phyloP scores from a whole-genome alignment of 2,888 invertebrate genomes.

The Sphecodes monilicornis region DNA sequence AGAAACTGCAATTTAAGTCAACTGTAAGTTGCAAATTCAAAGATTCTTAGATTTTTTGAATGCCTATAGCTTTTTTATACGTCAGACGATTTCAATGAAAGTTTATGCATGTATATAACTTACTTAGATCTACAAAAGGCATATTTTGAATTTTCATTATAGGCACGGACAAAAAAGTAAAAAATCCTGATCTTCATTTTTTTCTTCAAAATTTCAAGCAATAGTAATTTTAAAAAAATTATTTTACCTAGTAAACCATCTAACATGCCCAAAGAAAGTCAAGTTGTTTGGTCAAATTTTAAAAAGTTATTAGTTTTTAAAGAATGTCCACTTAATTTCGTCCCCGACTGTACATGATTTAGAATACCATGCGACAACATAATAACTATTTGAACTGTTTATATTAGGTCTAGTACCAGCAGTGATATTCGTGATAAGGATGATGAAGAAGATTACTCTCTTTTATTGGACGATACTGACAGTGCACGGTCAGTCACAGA shows the following conservation, averaged over 20 bases:
- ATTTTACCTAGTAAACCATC: not conserved
- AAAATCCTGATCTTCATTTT: too few relatives aligned
- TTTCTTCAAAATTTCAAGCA: too few relatives aligned
- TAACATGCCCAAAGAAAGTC: not conserved
- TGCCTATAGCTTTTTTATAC: too few relatives aligned
- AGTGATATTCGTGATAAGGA: constrained; percentile 89
- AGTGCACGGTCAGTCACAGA: constrained; percentile 82
- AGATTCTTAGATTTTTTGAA: too few relatives aligned
- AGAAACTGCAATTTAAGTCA: too few relatives aligned
- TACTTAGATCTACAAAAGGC: too few relatives aligned
- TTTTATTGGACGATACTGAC: constrained; percentile 89
- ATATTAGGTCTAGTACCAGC: constrained; percentile 85
- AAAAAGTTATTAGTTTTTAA: not conserved
- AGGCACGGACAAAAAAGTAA: too few relatives aligned
- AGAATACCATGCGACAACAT: not conserved
- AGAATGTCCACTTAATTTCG: not conserved
- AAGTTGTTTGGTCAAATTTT: not conserved
- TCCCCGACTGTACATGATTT: not conserved
- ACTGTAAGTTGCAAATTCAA: too few relatives aligned
- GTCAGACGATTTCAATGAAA: too few relatives aligned
- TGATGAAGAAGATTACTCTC: constrained; percentile 93
- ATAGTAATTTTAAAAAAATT: too few relatives aligned
- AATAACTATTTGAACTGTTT: constrained; percentile 6
- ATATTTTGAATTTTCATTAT: too few relatives aligned
- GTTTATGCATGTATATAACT: too few relatives aligned